Percentiles rank a stretch among this genome's conserved stretches.
Conservation (phyloP, 2,797 vertebrate genomes). For the Lates japonicus region DNA sequence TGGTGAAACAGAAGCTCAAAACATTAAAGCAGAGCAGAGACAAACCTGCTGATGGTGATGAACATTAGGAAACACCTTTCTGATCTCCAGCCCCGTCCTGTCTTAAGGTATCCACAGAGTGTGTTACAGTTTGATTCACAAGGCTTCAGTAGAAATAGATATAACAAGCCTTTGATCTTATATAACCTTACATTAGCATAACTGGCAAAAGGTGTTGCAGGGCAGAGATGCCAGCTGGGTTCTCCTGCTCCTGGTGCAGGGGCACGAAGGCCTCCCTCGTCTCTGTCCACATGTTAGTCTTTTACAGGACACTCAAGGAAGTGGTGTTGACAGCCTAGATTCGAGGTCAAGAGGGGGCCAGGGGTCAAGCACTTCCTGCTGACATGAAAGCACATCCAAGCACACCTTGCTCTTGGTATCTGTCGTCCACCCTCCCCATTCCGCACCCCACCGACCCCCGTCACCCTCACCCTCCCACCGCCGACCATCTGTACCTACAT, state of each 20-base stretch:
- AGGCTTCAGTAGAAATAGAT: constrained; percentile 36
- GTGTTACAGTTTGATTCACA: constrained; percentile 28
- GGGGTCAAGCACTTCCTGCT: constrained; percentile 86
- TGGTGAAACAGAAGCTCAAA: constrained; percentile 43
- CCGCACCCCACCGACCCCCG: too few species aligned
- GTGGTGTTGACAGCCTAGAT: constrained; percentile 85
- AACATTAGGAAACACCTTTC: constrained; percentile 10
- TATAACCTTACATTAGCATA: constrained; percentile 55
- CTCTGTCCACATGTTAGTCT: constrained; percentile 85
- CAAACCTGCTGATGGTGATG: constrained; percentile 27
- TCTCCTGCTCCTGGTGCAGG: constrained; percentile 62
- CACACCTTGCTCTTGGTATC: constrained; percentile 87
- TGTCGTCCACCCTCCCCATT: constrained; percentile 63
- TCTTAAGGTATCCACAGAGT: constrained; percentile 3
- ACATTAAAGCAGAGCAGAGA: constrained; percentile 36
- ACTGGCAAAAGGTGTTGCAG: constrained; percentile 55
- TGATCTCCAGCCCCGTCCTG: constrained; percentile 12
- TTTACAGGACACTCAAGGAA: constrained; percentile 82
- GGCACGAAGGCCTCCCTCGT: constrained; percentile 63
- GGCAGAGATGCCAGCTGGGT: constrained; percentile 72
- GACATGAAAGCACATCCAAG: constrained; percentile 87
- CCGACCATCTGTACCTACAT: constrained; percentile 86
- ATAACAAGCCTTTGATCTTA: constrained; percentile 60
- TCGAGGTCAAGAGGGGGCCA: constrained; percentile 82
- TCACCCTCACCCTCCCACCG: too few species aligned